Base-by-base conservation (phyloP, 1,140 invertebrate genomes). In the Mylabris phalerata region DNA sequence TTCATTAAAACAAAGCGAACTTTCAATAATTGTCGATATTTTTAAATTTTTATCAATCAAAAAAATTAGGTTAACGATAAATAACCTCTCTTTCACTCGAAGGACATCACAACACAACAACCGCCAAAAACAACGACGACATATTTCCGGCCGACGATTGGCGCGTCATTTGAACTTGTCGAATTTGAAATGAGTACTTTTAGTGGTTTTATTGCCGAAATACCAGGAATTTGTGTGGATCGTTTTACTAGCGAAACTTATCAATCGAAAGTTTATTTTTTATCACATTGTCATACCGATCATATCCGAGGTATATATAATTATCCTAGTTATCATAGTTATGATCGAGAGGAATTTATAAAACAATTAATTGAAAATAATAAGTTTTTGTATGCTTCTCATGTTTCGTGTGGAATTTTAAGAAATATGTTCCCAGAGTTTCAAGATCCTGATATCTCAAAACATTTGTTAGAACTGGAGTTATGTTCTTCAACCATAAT, bases 211-310 rank as follows among this genome's bases (percentile, higher is more conserved):
- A 75, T 87, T 32, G 60, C 75, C 55, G 84, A 86, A 72, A 80
- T 87, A 63, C 78, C 80, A 5, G 79, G 79, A 40, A 79, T 87
- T 48, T 79, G 78, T 3, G 74, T 85, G 13, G 85, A 87, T 75
- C 71, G 79, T 64, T 87, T 87, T 70, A 69, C 77, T 40, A 71
- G 63, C 10, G 52, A 72, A 19, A 79, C 80, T 65, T 65, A 77
- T n/a, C 58, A 73, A 19, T 80, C 80, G 0, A 73, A 71, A 26
- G 75, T 76, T n/a, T 88, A 79, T 74, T 85, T 88, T 67, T 67
- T 88, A 25, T 83, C 82, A 26, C 86, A 88, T 69, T 84, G 77
- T 62, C 86, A 88, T 62, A 59, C 57, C 2, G 86, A 88, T 75
- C 87, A 89, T 60, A 84, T 82, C 19, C 19, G 1, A 19, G 70